These are phyloP conservation scores for Hapalemur alaotrensis DNA, from an alignment of 2,797 vertebrate species.

Conservation along the genomic window DNA sequence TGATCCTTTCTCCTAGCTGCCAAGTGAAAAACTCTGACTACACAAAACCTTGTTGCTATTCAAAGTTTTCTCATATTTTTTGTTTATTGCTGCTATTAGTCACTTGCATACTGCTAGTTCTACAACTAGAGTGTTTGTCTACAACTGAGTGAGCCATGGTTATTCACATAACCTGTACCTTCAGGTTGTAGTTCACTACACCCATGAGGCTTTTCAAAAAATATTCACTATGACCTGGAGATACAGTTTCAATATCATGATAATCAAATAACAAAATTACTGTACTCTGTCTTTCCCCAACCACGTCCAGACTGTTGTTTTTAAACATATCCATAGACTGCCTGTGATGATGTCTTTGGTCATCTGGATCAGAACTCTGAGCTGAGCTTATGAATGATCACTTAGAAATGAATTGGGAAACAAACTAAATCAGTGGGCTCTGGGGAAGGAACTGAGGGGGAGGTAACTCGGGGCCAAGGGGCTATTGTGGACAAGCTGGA, in stretches of 20 bases:
- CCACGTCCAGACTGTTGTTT: background rate
- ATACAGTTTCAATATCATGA: background rate
- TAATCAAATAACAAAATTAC: background rate
- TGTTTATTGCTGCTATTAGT: background rate
- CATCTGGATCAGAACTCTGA: background rate
- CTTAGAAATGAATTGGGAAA: slow-evolving; percentile 17
- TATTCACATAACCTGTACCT: background rate
- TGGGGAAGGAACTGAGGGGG: background rate
- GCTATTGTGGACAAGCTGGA: background rate
- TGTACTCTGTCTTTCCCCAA: background rate
- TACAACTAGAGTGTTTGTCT: background rate
- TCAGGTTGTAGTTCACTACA: background rate
- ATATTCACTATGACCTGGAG: background rate
- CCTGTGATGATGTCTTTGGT: background rate
- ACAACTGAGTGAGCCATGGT: background rate
- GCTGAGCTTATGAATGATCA: background rate
- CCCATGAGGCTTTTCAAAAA: background rate
- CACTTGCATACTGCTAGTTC: background rate
- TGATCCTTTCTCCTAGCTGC: background rate
- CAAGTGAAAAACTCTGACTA: background rate
- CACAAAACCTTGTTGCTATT: background rate
- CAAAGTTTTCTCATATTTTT: background rate
- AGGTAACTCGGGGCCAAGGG: background rate
- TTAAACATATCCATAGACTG: background rate
- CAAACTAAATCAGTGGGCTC: background rate